Conservation (phyloP, 2,797 vertebrate species). For the Choloepus didactylus region DNA sequence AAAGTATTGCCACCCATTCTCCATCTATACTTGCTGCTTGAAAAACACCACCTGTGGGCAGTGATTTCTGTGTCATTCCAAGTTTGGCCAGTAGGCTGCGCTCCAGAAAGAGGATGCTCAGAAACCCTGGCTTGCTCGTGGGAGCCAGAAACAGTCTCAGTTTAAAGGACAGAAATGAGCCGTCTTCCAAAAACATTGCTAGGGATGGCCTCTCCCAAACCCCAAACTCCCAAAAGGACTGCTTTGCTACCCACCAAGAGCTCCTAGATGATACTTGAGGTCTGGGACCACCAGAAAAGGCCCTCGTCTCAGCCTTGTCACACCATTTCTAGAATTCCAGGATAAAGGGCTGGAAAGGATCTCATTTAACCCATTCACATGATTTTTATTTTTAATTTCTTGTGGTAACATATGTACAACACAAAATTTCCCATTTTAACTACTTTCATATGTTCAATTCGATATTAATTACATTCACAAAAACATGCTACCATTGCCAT, state of each 20-base stretch:
- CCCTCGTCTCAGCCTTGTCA: background rate
- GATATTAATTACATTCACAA: too few relatives aligned
- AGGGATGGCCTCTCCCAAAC: background rate
- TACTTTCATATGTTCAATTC: too few relatives aligned
- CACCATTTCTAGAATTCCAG: background rate
- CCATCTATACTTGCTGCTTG: background rate
- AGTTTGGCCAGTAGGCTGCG: background rate
- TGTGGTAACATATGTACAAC: too few relatives aligned
- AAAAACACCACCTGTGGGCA: background rate
- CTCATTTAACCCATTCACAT: background rate
- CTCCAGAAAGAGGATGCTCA: background rate
- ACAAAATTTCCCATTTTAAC: too few relatives aligned
- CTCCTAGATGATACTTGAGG: background rate
- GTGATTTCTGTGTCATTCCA: background rate
- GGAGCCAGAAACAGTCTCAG: background rate
- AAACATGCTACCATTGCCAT: too few relatives aligned
- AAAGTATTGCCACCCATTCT: background rate
- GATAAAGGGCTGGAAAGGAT: background rate
- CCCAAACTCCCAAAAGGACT: too few relatives aligned
- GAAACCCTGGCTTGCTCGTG: background rate
- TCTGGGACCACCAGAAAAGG: background rate
- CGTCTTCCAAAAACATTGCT: background rate
- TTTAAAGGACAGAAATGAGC: background rate
- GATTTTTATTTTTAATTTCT: background rate
- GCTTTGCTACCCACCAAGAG: background rate